Percentiles rank a stretch among this genome's conserved stretches.
phyloP scores from a whole-genome alignment of 2,113 vertebrate genomes.

The Bettongia penicillata region DNA sequence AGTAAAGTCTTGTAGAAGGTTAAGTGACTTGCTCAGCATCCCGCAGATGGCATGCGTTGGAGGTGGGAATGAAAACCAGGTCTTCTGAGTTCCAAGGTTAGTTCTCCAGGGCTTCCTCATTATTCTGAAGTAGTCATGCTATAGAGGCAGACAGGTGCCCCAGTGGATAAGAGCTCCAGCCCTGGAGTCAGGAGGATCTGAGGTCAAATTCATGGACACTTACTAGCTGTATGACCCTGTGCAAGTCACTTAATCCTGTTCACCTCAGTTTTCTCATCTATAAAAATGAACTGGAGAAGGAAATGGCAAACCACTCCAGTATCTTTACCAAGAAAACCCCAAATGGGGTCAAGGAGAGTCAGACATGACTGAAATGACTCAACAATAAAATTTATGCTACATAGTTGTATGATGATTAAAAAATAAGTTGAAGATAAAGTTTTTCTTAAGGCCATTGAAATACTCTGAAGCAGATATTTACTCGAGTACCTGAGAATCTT shows the following conservation, averaged over 20 bases:
- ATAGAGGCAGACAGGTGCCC: no score
- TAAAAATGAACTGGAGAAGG: background rate
- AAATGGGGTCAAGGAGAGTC: background rate
- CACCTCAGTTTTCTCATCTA: background rate
- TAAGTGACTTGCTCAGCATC: background rate
- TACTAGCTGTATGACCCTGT: background rate
- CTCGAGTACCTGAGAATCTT: background rate
- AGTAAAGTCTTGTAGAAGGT: background rate
- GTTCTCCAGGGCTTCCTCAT: background rate
- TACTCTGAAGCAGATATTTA: background rate
- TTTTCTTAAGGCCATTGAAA: background rate
- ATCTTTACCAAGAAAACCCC: background rate
- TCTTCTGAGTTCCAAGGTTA: background rate
- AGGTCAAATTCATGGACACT: background rate
- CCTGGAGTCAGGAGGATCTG: slow-evolving; percentile 8
- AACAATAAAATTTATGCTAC: background rate
- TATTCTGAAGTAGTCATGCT: background rate
- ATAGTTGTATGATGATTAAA: background rate
- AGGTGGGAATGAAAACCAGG: background rate
- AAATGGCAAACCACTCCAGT: background rate
- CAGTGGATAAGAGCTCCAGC: no score
- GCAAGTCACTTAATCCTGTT: background rate
- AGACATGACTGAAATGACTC: background rate
- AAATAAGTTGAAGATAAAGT: background rate
- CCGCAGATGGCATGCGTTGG: background rate